Base-by-base conservation (phyloP, 1,140 invertebrate genomes). In the Heterodera carotae region DNA sequence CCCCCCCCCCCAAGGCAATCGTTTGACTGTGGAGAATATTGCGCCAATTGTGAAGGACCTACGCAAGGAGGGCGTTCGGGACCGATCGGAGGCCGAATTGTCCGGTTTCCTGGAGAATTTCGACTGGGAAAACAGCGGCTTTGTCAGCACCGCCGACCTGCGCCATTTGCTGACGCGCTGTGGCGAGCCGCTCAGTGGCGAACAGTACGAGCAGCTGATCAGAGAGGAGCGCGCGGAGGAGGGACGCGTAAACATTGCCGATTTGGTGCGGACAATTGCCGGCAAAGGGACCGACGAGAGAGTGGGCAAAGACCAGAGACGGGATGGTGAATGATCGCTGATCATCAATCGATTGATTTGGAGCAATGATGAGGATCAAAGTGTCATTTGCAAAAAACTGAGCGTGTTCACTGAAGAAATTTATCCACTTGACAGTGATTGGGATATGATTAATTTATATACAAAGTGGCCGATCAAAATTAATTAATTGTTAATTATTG, bases 161-260 rank as follows among this genome's bases (percentile, higher is more conserved):
- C 72, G 72, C 59, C 25, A 64, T 29, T 29, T 74, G 53, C 18
- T 74, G 12, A 74, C 72, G 39, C 56, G 59, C 12, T 74, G 59
- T 62, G 72, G 72, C 3, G 72, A 74, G 72, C 72, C 72, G 33
- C 39, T 74, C 25, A 74, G 72, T 62, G 56, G 64, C 27, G 56
- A 64, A 33, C 39, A 74, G 64, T 74, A 33, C 64, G 72, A 74
- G 64, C 48, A 27, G 64, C 36, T 62, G 36, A 36, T 56, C 64
- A 18, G 56, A 25, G 72, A 64, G 64, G 34, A 56, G 34, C 34
- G 64, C 18, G 59, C 18, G 39, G 72, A 74, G 36, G 48, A 74
- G 25, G 72, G 72, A 18, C 27, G 59, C 15, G 36, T 74, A n/a
- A 74, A 33, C 39, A 74, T 74, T 25, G 25, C 43, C n/a, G 72